Evolutionary conservation across 2,113 vertebrate genomes (phyloP).

Genomic region (Mugil cephalus): DNA sequence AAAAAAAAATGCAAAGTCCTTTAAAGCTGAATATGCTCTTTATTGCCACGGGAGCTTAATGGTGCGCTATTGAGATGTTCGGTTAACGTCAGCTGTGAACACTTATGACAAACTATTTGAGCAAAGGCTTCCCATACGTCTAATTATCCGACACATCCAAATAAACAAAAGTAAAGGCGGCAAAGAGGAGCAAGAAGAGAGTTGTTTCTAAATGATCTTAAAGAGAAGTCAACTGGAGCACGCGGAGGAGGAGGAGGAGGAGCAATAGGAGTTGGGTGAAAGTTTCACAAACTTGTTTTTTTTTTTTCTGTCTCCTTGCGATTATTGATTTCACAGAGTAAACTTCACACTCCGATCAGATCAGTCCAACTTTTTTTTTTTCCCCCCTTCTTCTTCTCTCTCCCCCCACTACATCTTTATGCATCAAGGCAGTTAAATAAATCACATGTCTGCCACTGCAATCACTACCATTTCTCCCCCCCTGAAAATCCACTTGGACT

Average conservation of each 20-base stretch:
- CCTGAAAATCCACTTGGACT: constrained; percentile 4
- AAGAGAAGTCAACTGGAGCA: background rate
- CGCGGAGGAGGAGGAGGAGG: background rate
- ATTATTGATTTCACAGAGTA: constrained; percentile 12
- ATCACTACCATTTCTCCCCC: constrained; percentile 12
- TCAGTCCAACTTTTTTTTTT: background rate
- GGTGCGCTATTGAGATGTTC: background rate
- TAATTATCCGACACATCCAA: constrained; percentile 12
- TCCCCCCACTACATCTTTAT: background rate
- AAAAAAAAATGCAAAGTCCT: background rate
- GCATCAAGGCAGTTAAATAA: constrained; percentile 8
- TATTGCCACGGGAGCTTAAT: background rate
- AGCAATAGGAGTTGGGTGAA: background rate
- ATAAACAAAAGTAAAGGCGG: background rate
- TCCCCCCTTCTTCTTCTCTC: no score
- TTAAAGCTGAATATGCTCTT: background rate
- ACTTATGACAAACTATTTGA: constrained; percentile 8
- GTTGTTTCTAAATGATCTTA: no score
- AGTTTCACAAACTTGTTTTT: constrained; percentile 7
- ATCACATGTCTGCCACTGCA: constrained; percentile 7
- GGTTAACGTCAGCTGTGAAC: constrained; percentile 24
- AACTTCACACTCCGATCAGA: constrained; percentile 19
- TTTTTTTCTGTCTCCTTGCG: background rate
- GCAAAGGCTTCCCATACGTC: background rate
- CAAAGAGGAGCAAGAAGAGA: no score